Percentiles rank a stretch among this genome's conserved stretches.
Conservation (phyloP, 2,113 vertebrate species). For the Apistogramma diplotaenia region DNA sequence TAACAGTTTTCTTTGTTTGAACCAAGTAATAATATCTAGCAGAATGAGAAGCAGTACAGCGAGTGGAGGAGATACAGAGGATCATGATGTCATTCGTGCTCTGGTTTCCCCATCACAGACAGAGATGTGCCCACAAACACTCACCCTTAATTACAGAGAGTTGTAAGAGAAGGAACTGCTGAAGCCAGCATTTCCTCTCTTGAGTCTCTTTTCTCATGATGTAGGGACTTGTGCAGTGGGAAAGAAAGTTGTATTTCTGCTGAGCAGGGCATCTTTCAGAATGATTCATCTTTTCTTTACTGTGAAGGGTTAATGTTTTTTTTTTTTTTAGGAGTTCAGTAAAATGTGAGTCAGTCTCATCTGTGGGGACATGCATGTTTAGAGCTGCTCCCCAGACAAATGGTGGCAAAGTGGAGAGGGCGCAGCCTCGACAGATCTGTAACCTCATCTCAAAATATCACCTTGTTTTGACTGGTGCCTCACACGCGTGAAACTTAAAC, state of each 20-base stretch:
- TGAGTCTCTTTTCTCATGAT: neutral
- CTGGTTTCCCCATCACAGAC: slow-evolving; percentile 73
- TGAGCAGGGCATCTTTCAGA: slow-evolving; percentile 32
- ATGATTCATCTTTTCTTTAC: slow-evolving; percentile 9
- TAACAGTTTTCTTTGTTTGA: no score
- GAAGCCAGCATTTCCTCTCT: slow-evolving; percentile 69
- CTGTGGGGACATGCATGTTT: slow-evolving; percentile 24
- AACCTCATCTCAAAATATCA: neutral
- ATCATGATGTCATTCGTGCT: slow-evolving; percentile 60
- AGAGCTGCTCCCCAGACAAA: slow-evolving; percentile 39
- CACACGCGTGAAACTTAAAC: neutral
- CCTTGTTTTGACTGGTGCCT: slow-evolving; percentile 49
- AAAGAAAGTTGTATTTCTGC: slow-evolving; percentile 46
- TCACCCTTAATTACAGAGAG: slow-evolving; percentile 75
- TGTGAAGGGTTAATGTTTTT: slow-evolving; percentile 18
- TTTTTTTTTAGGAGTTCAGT: neutral
- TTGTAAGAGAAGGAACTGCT: slow-evolving; percentile 67
- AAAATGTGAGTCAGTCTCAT: slow-evolving; percentile 26
- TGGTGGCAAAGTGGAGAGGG: neutral
- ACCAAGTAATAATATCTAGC: no score
- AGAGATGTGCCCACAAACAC: slow-evolving; percentile 62
- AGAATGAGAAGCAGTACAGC: neutral
- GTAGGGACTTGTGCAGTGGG: neutral
- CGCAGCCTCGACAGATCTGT: slow-evolving; percentile 12
- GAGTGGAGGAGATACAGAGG: slow-evolving; percentile 21